Base-by-base conservation (phyloP, 1,140 invertebrate genomes). In the Ladona fulva region DNA sequence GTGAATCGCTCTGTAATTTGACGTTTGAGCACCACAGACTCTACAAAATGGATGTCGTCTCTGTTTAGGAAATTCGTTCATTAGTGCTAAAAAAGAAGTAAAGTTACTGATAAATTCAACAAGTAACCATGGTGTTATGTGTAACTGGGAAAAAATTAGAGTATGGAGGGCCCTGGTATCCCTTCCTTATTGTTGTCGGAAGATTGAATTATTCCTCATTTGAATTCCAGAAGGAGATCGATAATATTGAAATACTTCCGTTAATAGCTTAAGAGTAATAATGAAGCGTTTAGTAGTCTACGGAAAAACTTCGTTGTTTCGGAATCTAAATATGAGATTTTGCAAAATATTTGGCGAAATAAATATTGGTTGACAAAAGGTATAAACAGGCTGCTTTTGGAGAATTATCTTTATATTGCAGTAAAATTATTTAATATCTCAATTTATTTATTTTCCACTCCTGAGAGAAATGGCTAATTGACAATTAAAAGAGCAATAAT, bases 231-330 rank as follows among this genome's bases (percentile, higher is more conserved):
- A 37, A 5, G 16, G 52, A 22, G 52, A 66, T 6, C 3, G 14
- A 19, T 66, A 22, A 19, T 66, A 66, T 66, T 66, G n/a, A 66
- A 66, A 12, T 19, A 6, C 3, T 12, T 66, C 1, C 52, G 5
- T 66, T 66, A 3, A 66, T 66, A 66, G 52, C 52, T 66, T 66
- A 66, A 66, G 52, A 66, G 52, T 66, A 66, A 66, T 66, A 22
- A 22, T 6, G 52, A 66, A 66, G 14, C 14, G n/a, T 66, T 66
- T 6, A 66, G 14, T 66, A 66, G 52, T 66, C 14, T 22, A 12
- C 52, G 52, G 44, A 16, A 66, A 66, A 66, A 66, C 52, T 66
- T 66, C 52, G 52, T 16, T 66, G 52, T 19, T 66, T 22, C 52
- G 16, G 14, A 66, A 6, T 6, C 29, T 37, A 37, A 37, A 37